These are phyloP conservation scores for Dendropsophus ebraccatus DNA, from an alignment of 2,113 vertebrate species.

Conservation along the genomic window DNA sequence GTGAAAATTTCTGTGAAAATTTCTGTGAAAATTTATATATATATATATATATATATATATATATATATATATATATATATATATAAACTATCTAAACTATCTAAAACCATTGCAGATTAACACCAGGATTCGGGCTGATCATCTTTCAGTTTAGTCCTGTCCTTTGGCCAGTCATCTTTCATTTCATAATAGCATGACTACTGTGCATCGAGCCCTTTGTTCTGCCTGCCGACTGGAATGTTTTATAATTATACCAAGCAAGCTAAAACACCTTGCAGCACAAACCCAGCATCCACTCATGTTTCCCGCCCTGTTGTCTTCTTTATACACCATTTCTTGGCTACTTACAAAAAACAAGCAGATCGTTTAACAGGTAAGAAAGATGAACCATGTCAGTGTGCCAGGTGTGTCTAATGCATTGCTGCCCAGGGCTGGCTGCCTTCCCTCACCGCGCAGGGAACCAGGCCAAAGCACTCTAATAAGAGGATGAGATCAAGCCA, in stretches of 20 bases:
- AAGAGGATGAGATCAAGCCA: not conserved
- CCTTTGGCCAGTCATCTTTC: conserved; percentile 55
- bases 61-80: no score
- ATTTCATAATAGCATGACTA: conserved; percentile 59
- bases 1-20: no score
- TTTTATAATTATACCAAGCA: conserved; percentile 61
- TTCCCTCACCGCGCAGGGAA: conserved; percentile 6
- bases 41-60: no score
- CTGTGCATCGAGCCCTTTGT: conserved; percentile 57
- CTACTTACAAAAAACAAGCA: conserved; percentile 52
- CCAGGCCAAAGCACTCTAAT: not conserved
- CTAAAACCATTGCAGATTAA: conserved; percentile 23
- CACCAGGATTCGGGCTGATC: conserved; percentile 42
- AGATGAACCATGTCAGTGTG: conserved; percentile 4
- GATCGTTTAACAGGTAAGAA: not conserved
- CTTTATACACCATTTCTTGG: not conserved
- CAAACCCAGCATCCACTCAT: conserved; percentile 48
- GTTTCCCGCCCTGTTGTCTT: conserved; percentile 39
- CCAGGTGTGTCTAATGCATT: conserved; percentile 6
- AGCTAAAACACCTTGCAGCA: conserved; percentile 62
- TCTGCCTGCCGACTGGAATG: conserved; percentile 61
- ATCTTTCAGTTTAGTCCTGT: conserved; percentile 59
- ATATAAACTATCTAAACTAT: no score
- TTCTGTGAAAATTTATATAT: no score
- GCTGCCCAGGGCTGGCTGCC: not conserved